phyloP scores from a whole-genome alignment of 2,113 vertebrate genomes.

The Pycnonotus jocosus region DNA sequence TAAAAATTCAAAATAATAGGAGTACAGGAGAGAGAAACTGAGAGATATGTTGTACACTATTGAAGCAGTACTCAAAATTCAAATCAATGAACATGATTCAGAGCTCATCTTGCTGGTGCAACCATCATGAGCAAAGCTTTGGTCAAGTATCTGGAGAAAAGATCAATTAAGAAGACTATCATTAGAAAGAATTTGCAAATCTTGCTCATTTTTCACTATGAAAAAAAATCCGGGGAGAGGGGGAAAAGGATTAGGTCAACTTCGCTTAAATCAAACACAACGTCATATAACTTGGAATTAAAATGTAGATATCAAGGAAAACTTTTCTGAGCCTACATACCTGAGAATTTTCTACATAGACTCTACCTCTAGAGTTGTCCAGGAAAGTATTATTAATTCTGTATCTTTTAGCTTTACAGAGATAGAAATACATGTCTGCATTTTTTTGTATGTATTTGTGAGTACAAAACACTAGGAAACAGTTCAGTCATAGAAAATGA shows the following conservation, averaged over 20 bases:
- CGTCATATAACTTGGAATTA: background rate
- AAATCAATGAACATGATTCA: background rate
- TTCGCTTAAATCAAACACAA: background rate
- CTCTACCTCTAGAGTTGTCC: background rate
- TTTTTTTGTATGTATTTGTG: background rate
- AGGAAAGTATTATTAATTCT: background rate
- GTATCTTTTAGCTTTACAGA: background rate
- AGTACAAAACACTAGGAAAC: background rate
- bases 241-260: fast-evolving
- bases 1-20: background rate
- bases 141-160: background rate
- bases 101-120: background rate
- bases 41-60: background rate
- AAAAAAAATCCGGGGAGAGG: fast-evolving
- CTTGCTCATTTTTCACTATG: background rate
- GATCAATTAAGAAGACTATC: background rate
- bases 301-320: background rate
- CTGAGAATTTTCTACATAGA: background rate
- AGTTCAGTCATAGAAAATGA: background rate
- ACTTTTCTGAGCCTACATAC: background rate
- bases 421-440: background rate
- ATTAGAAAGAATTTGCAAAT: background rate
- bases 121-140: background rate
- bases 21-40: background rate
- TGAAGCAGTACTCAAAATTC: background rate